Evolutionary conservation across 2,113 vertebrate genomes (phyloP), one percentile per base, ranked within the genome.

Genomic region (Trematomus loennbergii): DNA sequence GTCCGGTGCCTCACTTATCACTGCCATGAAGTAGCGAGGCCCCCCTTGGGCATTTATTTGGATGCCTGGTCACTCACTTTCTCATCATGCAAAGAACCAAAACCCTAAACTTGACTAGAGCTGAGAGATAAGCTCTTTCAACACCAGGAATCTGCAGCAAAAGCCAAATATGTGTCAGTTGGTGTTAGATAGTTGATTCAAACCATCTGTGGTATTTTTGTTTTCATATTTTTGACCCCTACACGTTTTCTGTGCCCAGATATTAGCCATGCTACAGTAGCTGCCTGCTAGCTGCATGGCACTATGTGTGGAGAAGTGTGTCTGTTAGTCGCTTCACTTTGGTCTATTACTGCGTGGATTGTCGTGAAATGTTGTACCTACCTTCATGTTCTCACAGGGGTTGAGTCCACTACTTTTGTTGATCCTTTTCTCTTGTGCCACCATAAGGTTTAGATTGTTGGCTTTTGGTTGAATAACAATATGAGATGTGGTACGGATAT

Each of bases 51-150:
- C 65, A 69, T 79, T 82, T 72, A 69, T 79, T 82, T 72, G 9
- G 29, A 82, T 15, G 70, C 72, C 60, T 84, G 79, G 72, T 89
- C 85, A 79, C 79, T 88, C 87, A 81, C 79, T 85, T 89, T 90
- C 91, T 82, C 82, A 86, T 83, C 78, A 71, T 48, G 53, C 43
- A 33, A 72, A 77, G 49, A 55, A 48, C 66, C 72, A 82, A 70
- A 68, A 83, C 49, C 55, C 29, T 11, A 73, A 86, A 82, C 73
- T 70, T 53, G 58, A 72, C 66, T 17, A 40, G 12, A 72, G 85
- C 63, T 87, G 89, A 91, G 77, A 82, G 92, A 93, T 92, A 90
- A 90, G 68, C 87, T 88, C 75, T 87, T 87, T 93, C 85, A 91
- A 76, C 85, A 78, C 62, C 55, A 81, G 81, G 83, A 92, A 90